These are phyloP conservation scores for Neoniphon sammara DNA, from an alignment of 2,797 vertebrate species.

Conservation along the genomic window DNA sequence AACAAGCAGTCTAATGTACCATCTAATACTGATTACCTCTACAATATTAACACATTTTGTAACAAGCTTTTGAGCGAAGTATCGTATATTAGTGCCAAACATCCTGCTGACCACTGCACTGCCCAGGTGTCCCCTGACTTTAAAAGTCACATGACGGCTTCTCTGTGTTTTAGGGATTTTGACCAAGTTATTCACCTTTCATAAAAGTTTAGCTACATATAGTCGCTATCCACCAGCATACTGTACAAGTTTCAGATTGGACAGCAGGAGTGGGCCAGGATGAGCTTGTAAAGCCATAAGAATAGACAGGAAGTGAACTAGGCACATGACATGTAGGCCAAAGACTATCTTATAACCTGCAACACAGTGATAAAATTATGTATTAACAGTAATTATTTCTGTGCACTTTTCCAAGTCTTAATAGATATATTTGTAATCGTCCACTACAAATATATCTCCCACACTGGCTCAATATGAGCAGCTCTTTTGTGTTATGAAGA, in stretches of 20 bases:
- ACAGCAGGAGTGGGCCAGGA: conserved; percentile 30
- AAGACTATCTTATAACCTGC: not conserved
- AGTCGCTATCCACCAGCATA: conserved; percentile 28
- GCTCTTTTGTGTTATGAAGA: not conserved
- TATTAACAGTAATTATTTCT: not conserved
- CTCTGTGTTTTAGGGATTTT: not conserved
- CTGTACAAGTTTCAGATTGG: conserved; percentile 56
- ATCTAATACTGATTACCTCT: not conserved
- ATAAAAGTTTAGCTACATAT: conserved; percentile 3
- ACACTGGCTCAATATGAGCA: not conserved
- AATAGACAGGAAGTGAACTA: conserved; percentile 51
- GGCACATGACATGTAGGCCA: conserved; percentile 42
- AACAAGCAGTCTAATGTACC: not conserved
- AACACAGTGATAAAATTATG: too few species aligned
- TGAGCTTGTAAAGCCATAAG: conserved; percentile 45
- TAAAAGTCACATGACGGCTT: conserved; percentile 54
- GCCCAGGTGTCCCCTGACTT: not conserved
- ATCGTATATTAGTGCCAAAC: not conserved
- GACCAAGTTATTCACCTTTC: conserved; percentile 32
- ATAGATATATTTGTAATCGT: not conserved
- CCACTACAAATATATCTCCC: not conserved
- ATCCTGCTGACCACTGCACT: not conserved
- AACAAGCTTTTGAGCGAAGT: not conserved
- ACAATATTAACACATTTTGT: not conserved
- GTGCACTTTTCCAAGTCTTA: not conserved